Percentiles rank a stretch among this genome's conserved stretches.
These are phyloP conservation scores for Philopotamus ludificatus DNA, from an alignment of 1,140 invertebrate genomes.

Conservation along the genomic window DNA sequence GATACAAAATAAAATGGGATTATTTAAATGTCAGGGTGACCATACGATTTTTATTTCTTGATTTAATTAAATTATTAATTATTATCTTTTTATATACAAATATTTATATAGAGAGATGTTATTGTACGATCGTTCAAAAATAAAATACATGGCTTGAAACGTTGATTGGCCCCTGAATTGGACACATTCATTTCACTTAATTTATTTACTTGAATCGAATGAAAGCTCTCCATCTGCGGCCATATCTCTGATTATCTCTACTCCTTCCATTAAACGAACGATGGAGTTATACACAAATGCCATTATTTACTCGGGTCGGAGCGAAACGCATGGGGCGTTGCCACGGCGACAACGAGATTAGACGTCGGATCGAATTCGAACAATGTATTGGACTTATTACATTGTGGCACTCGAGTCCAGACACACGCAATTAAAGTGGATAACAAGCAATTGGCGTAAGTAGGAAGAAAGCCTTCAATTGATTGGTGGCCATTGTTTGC, in stretches of 20 bases:
- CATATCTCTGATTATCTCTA: neutral
- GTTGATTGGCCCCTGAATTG: too few species aligned
- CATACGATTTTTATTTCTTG: too few species aligned
- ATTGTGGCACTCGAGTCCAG: neutral
- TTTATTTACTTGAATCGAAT: conserved; percentile 3
- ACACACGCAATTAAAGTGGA: neutral
- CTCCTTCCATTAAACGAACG: neutral
- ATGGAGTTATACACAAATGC: conserved; percentile 5
- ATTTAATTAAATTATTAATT: too few species aligned
- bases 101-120: neutral
- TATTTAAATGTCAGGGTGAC: too few species aligned
- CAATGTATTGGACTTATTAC: neutral
- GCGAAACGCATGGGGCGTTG: neutral
- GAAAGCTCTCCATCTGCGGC: neutral
- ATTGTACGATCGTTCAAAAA: neutral
- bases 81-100: neutral
- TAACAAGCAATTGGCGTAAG: conserved; percentile 19
- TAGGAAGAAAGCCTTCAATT: conserved; percentile 27
- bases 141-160: too few species aligned
- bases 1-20: too few species aligned
- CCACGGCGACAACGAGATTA: neutral
- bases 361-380: neutral
- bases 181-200: neutral
- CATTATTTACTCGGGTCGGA: neutral
- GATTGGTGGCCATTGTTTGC: conserved; percentile 15